Conservation (phyloP, 2,888 invertebrate species). For the Nephrocerus scutellatus region DNA sequence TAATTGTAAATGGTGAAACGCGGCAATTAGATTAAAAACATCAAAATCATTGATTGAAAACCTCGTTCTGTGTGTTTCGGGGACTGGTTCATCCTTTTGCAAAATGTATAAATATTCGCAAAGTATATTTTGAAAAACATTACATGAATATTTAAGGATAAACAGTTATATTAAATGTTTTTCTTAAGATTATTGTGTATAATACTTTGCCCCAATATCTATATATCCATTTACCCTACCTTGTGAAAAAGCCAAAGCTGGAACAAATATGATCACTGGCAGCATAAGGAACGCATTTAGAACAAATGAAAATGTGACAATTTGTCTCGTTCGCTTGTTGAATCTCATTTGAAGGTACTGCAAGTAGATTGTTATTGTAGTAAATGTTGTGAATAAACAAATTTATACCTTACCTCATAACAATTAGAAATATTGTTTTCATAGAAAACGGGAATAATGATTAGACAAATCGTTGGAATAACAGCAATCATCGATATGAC, state of each 20-base stretch:
- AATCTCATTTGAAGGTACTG: slow-evolving; percentile 44
- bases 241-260: slow-evolving; percentile 42
- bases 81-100: no score
- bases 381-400: background rate
- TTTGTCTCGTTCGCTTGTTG: slow-evolving; percentile 34
- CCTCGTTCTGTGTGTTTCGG: no score
- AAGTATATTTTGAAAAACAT: no score
- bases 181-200: no score
- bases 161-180: no score
- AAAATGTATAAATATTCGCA: no score
- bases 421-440: slow-evolving; percentile 49
- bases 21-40: no score
- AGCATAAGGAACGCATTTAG: slow-evolving; percentile 34
- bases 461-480: slow-evolving; percentile 35
- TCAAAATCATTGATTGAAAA: no score
- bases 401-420: slow-evolving; percentile 44
- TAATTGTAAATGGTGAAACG: no score
- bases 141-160: no score
- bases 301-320: slow-evolving; percentile 38
- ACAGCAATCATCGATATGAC: slow-evolving; percentile 45
- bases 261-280: slow-evolving; percentile 42
- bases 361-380: background rate
- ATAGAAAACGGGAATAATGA: slow-evolving; percentile 51
- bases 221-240: no score
- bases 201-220: no score